Evolutionary conservation across 2,797 vertebrate genomes (phyloP), one percentile per base, ranked within the genome.

Genomic region (Merluccius polli): DNA sequence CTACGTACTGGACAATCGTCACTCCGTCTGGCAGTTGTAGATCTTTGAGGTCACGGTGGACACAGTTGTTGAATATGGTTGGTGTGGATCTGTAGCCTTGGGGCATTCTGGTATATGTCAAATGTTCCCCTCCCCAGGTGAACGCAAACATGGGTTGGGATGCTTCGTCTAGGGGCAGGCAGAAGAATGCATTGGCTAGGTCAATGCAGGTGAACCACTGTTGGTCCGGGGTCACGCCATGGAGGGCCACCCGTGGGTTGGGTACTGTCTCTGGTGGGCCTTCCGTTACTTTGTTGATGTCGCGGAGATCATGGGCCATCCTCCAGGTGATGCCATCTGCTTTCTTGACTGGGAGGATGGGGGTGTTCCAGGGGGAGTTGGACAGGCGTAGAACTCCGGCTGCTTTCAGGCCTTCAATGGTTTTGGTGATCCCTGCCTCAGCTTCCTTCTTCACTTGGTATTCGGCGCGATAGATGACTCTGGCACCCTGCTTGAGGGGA

Each of bases 161-260:
- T 5, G 29, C 27, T 0, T 5, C 1, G 4, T 27, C 44, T 48
- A 74, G 30, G 12, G 3, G 3, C 1, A 74, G 5, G 31, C 73
- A 74, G 31, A 75, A 75, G 21, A 75, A 75, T 1, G 73, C 73
- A 15, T 75, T 75, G 13, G 52, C 73, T 21, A 75, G 13, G 24
- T 75, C 73, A 35, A 75, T 75, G 12, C 4, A 3, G 4, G 73
- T 67, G n/a, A 75, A 75, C 52, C 52, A 75, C 1, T 12, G 0
- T 2, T 75, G 73, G 0, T 75, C 6, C 0, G 73, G 73, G 13
- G 52, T 2, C 8, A 75, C 11, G 6, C 21, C 27, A 1, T 11
- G n/a, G 3, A 75, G 15, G 1, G 59, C 59, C 2, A 30, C 29
- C 18, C 67, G 67, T 1, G 73, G 73, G n/a, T 75, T 75, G 1